Evolutionary conservation across 1,140 invertebrate species (phyloP).

Genomic region (Heliconius melpomene): DNA sequence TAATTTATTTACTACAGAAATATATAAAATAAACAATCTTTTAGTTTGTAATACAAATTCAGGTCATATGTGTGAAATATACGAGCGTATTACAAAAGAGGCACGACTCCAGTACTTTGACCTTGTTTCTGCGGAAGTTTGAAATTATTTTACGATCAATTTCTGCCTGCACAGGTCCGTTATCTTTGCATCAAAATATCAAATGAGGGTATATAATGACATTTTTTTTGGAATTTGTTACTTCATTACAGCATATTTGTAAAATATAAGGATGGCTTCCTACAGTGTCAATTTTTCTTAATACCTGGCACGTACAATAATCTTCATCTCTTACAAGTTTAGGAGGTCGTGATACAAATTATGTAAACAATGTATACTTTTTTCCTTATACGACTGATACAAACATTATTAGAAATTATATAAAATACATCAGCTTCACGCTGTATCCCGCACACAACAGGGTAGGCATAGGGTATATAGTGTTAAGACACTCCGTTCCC

Average conservation of each 20-base stretch:
- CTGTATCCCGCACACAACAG: too few relatives aligned
- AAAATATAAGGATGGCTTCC: neutral
- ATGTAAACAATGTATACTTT: too few relatives aligned
- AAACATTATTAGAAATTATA: too few relatives aligned
- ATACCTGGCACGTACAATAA: neutral
- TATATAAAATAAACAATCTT: neutral
- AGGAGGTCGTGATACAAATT: too few relatives aligned
- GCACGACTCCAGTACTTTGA: constrained; percentile 17
- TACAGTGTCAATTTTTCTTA: neutral
- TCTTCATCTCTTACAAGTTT: neutral
- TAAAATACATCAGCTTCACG: too few relatives aligned
- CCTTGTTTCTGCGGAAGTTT: constrained; percentile 35
- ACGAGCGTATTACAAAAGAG: constrained; percentile 14
- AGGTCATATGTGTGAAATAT: constrained; percentile 20
- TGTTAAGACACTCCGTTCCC: too few relatives aligned
- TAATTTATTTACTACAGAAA: neutral
- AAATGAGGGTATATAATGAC: constrained; percentile 25
- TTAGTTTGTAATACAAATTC: neutral
- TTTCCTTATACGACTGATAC: too few relatives aligned
- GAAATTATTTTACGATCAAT: constrained; percentile 33
- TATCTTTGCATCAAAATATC: constrained; percentile 25
- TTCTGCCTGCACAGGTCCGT: constrained; percentile 19
- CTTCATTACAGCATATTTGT: constrained; percentile 12
- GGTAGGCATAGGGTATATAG: too few relatives aligned
- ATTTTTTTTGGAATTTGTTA: constrained; percentile 20